Conservation (phyloP, 2,113 vertebrate genomes). For the Gnathochromis pfefferi region DNA sequence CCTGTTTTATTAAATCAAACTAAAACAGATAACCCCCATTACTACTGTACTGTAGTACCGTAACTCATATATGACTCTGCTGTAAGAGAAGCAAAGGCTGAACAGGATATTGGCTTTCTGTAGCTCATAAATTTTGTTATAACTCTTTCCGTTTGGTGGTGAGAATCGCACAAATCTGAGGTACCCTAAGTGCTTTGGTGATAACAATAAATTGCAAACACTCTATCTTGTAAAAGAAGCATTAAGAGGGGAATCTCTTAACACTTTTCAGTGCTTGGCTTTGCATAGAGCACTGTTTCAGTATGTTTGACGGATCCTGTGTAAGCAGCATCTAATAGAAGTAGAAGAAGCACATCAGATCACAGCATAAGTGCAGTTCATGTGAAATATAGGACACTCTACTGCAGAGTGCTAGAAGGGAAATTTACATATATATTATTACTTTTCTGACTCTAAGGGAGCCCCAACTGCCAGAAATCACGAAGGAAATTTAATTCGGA, state of each 20-base stretch:
- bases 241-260: background rate
- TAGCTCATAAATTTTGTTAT: background rate
- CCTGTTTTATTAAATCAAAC: conserved; percentile 34
- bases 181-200: background rate
- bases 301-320: conserved; percentile 6
- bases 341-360: conserved; percentile 16
- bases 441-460: background rate
- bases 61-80: background rate
- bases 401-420: background rate
- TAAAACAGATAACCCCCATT: background rate
- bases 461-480: background rate
- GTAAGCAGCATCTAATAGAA: background rate
- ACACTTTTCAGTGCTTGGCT: background rate
- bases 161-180: background rate
- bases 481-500: background rate
- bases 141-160: background rate
- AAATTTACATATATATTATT: background rate
- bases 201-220: background rate
- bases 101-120: background rate
- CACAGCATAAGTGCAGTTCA: background rate
- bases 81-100: background rate
- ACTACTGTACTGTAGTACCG: background rate
- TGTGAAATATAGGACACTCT: conserved; percentile 5
- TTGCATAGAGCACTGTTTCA: background rate
- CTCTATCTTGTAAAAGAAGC: background rate